Conservation (phyloP, 2,888 invertebrate genomes). For the Carterocephalus palaemon region DNA sequence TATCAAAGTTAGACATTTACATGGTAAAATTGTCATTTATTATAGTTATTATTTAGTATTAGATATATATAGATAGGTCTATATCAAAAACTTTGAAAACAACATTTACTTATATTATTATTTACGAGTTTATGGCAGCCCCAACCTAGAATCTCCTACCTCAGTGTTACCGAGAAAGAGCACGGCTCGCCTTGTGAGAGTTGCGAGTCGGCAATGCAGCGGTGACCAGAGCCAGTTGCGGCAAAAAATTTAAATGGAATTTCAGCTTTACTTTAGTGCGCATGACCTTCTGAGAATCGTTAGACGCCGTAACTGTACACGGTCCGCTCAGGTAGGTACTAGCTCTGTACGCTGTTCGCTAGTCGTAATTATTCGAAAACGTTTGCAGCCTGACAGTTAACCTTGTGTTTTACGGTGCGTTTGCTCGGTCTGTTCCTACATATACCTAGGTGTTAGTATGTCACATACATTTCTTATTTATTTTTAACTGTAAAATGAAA, state of each 20-base stretch:
- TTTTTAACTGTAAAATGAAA: too few species aligned
- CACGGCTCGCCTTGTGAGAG: constrained; percentile 30
- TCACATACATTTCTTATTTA: too few species aligned
- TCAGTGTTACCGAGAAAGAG: constrained; percentile 28
- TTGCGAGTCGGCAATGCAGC: constrained; percentile 33
- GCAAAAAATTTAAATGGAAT: constrained; percentile 67
- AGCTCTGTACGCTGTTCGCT: constrained; percentile 34
- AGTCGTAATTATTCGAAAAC: constrained; percentile 19
- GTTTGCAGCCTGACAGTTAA: constrained; percentile 4
- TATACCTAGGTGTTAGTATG: too few species aligned
- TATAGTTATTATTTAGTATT: too few species aligned
- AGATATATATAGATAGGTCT: too few species aligned
- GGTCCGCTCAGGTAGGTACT: constrained; percentile 65
- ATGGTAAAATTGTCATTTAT: too few species aligned
- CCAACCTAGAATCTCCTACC: constrained; percentile 21
- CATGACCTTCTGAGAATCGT: constrained; percentile 74
- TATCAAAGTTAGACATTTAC: too few species aligned
- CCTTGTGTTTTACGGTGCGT: background rate
- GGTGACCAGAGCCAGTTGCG: constrained; percentile 36
- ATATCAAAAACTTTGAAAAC: too few species aligned
- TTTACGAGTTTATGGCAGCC: too few species aligned
- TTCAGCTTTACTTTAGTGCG: constrained; percentile 63
- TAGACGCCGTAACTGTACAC: constrained; percentile 69
- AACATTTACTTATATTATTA: too few species aligned
- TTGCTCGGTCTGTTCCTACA: background rate